Evolutionary conservation across 2,113 vertebrate genomes (phyloP).

Genomic region (Cygnus atratus): DNA sequence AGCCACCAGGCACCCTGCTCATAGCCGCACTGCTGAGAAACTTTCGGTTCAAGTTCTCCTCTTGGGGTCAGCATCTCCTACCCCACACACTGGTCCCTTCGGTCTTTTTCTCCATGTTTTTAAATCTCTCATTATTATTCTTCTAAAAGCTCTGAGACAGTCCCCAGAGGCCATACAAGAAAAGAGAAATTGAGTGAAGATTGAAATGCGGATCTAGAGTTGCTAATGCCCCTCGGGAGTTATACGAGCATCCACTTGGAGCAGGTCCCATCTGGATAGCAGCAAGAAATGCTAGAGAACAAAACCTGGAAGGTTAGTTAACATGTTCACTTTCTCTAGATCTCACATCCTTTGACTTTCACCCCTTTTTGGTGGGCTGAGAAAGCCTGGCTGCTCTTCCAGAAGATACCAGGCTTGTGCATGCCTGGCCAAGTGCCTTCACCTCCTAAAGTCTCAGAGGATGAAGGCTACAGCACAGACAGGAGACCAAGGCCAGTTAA

Average conservation of each 20-base stretch:
- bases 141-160: not conserved
- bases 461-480: not conserved
- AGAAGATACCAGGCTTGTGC: not conserved
- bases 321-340: not conserved
- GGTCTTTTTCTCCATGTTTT: not conserved
- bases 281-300: not conserved
- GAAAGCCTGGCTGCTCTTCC: not conserved
- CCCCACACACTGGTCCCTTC: not conserved
- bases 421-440: not conserved
- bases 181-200: conserved; percentile 28
- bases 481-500: not conserved
- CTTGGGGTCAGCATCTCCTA: not conserved
- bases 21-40: not conserved
- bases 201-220: conserved; percentile 52
- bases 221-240: conserved; percentile 28
- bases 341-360: not conserved
- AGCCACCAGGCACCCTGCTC: not conserved
- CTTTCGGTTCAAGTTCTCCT: not conserved
- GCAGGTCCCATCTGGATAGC: conserved; percentile 25
- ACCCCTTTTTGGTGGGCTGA: not conserved
- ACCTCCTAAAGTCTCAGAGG: not conserved
- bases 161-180: conserved; percentile 20
- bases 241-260: conserved; percentile 49
- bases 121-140: not conserved
- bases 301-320: conserved; percentile 9